Evolutionary conservation across 2,888 invertebrate genomes (phyloP).

Genomic region (Craniophora ligustri): DNA sequence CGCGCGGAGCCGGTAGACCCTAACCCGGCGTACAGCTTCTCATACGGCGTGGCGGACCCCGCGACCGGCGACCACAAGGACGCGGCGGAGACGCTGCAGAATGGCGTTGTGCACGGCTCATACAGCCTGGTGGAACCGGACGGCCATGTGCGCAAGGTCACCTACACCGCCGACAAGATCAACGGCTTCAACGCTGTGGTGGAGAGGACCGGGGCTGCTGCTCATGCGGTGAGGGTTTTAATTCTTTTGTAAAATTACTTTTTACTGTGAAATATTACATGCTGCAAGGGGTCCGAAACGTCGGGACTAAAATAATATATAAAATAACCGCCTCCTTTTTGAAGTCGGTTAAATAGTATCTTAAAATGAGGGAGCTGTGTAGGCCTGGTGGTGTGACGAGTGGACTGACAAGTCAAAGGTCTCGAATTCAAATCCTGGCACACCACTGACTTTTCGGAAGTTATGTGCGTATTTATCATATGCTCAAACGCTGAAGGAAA

Average conservation of each 20-base stretch:
- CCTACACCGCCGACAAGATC: constrained; percentile 86
- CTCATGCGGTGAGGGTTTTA: constrained; percentile 72
- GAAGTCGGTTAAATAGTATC: too few species aligned
- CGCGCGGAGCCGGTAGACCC: constrained; percentile 85
- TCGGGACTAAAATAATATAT: too few species aligned
- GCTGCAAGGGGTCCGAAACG: too few species aligned
- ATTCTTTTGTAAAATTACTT: background rate
- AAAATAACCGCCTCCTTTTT: too few species aligned
- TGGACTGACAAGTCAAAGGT: too few species aligned
- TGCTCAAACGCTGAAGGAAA: too few species aligned
- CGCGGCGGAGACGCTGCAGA: constrained; percentile 83
- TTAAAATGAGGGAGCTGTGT: too few species aligned
- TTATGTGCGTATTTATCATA: too few species aligned
- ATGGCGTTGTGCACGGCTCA: constrained; percentile 86
- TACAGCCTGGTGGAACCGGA: constrained; percentile 87
- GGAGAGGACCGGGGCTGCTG: constrained; percentile 80
- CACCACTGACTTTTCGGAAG: too few species aligned
- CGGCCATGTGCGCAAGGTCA: constrained; percentile 83
- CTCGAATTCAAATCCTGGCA: too few species aligned
- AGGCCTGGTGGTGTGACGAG: too few species aligned
- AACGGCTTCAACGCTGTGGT: constrained; percentile 88
- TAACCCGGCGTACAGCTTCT: constrained; percentile 86
- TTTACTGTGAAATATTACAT: too few species aligned
- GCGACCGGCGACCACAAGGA: constrained; percentile 86
- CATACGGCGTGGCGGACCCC: constrained; percentile 85